These are phyloP conservation scores for Drosophila tani DNA, from an alignment of 1,140 invertebrate species.

Conservation along the genomic window DNA sequence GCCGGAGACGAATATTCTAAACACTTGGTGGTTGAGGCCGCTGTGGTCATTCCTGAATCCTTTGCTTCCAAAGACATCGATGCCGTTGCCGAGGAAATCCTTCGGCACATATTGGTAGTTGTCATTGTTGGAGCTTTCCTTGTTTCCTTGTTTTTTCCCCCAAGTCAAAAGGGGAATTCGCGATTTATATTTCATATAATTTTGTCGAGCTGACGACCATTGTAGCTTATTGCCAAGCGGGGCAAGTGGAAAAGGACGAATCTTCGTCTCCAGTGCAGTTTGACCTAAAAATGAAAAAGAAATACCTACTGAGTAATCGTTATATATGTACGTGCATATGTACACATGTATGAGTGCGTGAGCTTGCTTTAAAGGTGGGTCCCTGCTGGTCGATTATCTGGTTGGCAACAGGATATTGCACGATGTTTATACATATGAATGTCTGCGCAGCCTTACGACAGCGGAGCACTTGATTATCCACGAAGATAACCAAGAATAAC, in stretches of 20 bases:
- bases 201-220: conserved; percentile 15
- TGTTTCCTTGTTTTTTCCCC: neutral
- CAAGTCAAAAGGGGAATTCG: conserved; percentile 2
- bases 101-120: conserved; percentile 31
- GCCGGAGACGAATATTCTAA: conserved; percentile 81
- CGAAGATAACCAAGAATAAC: neutral
- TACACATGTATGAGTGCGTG: neutral
- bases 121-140: conserved; percentile 36
- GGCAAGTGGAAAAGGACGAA: neutral
- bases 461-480: conserved; percentile 10
- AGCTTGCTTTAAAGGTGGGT: conserved; percentile 29
- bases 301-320: conserved; percentile 38
- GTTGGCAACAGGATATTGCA: conserved; percentile 41
- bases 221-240: conserved; percentile 3
- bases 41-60: conserved; percentile 23
- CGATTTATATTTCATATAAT: conserved; percentile 20
- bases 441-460: conserved; percentile 24
- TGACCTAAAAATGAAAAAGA: conserved; percentile 40
- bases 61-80: conserved; percentile 15
- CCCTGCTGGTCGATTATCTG: conserved; percentile 33
- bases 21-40: conserved; percentile 48
- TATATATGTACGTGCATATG: conserved; percentile 1
- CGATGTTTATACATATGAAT: conserved; percentile 7
- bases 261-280: conserved; percentile 18
- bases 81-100: conserved; percentile 46